A percentile compares a stretch with the other conserved stretches of the same genome.
Conservation (phyloP, 2,113 vertebrate species). For the Macrotus californicus region DNA sequence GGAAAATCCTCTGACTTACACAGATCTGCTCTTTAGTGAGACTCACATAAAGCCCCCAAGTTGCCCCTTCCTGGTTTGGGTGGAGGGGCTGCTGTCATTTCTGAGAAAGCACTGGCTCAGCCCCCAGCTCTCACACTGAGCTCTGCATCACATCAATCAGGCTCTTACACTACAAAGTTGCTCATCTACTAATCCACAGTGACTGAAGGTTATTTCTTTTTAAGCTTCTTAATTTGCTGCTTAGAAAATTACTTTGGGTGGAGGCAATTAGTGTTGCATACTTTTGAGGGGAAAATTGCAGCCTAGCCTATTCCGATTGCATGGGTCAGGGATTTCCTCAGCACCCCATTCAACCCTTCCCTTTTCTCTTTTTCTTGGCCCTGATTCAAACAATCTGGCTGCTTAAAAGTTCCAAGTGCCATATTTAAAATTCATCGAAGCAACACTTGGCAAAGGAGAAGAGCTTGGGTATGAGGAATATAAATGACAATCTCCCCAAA, state of each 20-base stretch:
- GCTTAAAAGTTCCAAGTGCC: slow-evolving; percentile 10
- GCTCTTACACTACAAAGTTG: slow-evolving; percentile 30
- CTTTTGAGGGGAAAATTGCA: slow-evolving; percentile 47
- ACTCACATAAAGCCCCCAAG: background rate
- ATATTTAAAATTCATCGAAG: background rate
- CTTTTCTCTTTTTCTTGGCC: background rate
- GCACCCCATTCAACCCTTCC: background rate
- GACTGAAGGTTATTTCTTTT: slow-evolving; percentile 9
- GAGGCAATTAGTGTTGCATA: slow-evolving; percentile 40
- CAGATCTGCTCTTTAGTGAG: background rate
- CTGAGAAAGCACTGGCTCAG: background rate
- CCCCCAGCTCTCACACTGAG: background rate
- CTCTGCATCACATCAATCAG: background rate
- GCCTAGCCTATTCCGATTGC: background rate
- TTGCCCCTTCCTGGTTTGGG: background rate
- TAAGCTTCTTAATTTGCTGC: slow-evolving; percentile 28
- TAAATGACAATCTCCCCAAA: background rate
- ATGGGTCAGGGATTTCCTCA: slow-evolving; percentile 29
- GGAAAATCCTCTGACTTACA: slow-evolving; percentile 5
- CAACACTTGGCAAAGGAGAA: background rate
- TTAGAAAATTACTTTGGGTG: slow-evolving; percentile 47
- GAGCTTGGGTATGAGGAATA: background rate
- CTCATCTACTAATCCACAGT: background rate
- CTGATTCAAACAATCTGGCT: background rate
- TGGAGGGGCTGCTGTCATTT: background rate